These are phyloP conservation scores for Agelastica alni DNA, from an alignment of 2,888 invertebrate species.

Conservation along the genomic window DNA sequence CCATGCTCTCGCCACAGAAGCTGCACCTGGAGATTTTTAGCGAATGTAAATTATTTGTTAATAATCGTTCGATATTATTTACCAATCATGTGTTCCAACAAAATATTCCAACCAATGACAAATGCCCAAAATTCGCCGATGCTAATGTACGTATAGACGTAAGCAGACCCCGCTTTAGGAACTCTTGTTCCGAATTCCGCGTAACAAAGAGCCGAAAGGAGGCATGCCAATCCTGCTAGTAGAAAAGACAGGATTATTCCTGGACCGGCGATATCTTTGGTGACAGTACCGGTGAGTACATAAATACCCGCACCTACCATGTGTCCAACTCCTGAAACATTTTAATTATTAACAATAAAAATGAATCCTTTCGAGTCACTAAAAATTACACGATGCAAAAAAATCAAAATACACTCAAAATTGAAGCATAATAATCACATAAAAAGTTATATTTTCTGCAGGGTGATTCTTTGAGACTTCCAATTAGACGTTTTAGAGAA, in stretches of 20 bases:
- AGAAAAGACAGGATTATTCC: constrained; percentile 75
- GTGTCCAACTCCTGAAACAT: constrained; percentile 79
- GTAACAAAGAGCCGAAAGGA: constrained; percentile 82
- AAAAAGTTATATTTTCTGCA: too few relatives aligned
- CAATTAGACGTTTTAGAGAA: too few relatives aligned
- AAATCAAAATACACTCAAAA: too few relatives aligned
- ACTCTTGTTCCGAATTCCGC: constrained; percentile 88
- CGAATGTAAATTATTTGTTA: background rate
- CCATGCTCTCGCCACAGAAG: constrained; percentile 88
- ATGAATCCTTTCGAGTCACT: background rate
- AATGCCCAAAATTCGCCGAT: constrained; percentile 95
- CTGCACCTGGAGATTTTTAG: constrained; percentile 67
- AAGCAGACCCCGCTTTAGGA: constrained; percentile 90
- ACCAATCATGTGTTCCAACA: constrained; percentile 89
- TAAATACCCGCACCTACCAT: constrained; percentile 97
- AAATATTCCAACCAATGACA: constrained; percentile 92
- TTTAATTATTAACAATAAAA: too few relatives aligned
- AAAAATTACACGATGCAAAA: constrained; percentile 13
- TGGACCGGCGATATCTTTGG: constrained; percentile 81
- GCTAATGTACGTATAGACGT: constrained; percentile 91
- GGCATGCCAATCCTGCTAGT: constrained; percentile 80
- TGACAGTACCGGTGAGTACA: constrained; percentile 85
- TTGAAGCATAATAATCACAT: too few relatives aligned
- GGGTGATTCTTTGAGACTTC: too few relatives aligned
- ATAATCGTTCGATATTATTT: constrained; percentile 26